These are phyloP conservation scores for Vanacampus margaritifer DNA, from an alignment of 2,113 vertebrate species.

Conservation along the genomic window DNA sequence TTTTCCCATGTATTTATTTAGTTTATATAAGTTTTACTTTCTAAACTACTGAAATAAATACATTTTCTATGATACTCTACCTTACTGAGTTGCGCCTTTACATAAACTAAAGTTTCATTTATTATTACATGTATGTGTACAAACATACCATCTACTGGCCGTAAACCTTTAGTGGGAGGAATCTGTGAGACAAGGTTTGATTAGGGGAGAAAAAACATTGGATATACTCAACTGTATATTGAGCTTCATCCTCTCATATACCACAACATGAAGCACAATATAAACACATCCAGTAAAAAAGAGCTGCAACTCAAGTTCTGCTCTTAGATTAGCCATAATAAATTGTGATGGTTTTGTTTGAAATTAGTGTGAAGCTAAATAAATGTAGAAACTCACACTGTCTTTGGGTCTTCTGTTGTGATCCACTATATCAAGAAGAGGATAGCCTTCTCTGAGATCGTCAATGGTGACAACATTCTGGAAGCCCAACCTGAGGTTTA, in stretches of 20 bases:
- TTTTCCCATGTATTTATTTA: not conserved
- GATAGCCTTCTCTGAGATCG: conserved; percentile 83
- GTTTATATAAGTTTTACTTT: not conserved
- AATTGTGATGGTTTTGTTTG: not conserved
- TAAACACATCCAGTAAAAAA: not conserved
- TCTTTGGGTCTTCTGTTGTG: conserved; percentile 84
- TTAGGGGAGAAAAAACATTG: no score
- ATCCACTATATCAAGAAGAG: conserved; percentile 90
- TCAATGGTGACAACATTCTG: conserved; percentile 84
- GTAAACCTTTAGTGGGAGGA: conserved; percentile 73
- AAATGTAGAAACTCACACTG: conserved; percentile 62
- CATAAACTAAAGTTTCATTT: no score
- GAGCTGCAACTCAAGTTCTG: not conserved
- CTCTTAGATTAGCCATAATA: not conserved
- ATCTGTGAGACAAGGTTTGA: conserved; percentile 65
- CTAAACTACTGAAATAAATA: not conserved
- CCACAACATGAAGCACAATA: not conserved
- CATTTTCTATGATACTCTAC: not conserved
- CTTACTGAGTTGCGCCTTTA: not conserved
- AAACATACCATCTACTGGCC: conserved; percentile 83
- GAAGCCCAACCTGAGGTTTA: conserved; percentile 83
- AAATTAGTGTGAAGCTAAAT: not conserved
- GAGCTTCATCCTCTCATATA: not conserved
- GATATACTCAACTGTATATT: no score
- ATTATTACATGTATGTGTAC: not conserved